A percentile compares a stretch with the other conserved stretches of the same genome.
Conservation (phyloP, 2,797 vertebrate genomes). For the Micropoecilia bifurca region DNA sequence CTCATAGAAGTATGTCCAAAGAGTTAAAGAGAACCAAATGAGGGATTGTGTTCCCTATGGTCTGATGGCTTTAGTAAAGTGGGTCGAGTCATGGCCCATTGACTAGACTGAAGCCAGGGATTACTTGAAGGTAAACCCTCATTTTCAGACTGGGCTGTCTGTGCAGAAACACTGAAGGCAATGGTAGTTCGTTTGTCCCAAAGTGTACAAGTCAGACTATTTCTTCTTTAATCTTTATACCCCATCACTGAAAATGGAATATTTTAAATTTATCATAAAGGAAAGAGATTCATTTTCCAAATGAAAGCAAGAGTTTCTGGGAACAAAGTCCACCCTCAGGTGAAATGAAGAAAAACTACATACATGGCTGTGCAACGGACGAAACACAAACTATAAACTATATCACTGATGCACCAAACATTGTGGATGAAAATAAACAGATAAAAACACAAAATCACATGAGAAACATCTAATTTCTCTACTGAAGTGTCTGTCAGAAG, state of each 20-base stretch:
- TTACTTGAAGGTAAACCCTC: neutral
- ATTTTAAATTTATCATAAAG: neutral
- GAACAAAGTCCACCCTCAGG: neutral
- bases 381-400: neutral
- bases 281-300: neutral
- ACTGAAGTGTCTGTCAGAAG: too few relatives aligned
- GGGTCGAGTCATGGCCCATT: conserved; percentile 23
- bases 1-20: neutral
- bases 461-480: neutral
- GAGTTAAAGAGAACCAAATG: conserved; percentile 6
- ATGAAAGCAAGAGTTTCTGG: neutral
- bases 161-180: neutral
- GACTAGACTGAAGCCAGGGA: conserved; percentile 33
- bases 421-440: neutral
- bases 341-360: neutral
- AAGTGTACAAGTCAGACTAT: neutral
- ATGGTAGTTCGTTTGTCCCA: neutral
- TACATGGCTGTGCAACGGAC: neutral
- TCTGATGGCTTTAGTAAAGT: conserved; percentile 36
- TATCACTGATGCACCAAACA: neutral
- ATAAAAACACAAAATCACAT: neutral
- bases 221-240: neutral
- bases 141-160: neutral
- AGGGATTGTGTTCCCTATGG: conserved; percentile 25
- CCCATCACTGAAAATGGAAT: neutral